phyloP scores from a whole-genome alignment of 2,797 vertebrate genomes.

The Enoplosus armatus region DNA sequence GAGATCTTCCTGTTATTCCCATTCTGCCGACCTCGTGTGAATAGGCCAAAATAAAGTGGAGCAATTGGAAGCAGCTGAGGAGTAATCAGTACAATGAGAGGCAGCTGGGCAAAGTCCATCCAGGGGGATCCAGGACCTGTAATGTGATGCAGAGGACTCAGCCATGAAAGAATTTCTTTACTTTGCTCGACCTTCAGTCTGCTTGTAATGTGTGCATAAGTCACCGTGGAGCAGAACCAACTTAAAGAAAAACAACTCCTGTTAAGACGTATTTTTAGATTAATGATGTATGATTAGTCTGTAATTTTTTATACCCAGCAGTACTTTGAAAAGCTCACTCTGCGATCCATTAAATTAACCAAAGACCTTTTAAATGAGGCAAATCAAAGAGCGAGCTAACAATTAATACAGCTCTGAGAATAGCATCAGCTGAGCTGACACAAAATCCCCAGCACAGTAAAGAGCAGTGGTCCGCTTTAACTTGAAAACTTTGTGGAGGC shows the following conservation, averaged over 20 bases:
- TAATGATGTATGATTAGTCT: conserved; percentile 71
- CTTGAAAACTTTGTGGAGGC: conserved; percentile 60
- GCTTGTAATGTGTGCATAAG: conserved; percentile 7
- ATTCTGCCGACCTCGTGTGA: neutral
- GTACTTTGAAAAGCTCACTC: conserved; percentile 79
- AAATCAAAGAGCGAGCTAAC: conserved; percentile 75
- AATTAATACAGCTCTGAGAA: conserved; percentile 82
- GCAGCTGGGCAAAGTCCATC: conserved; percentile 20
- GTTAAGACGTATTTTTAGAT: conserved; percentile 72
- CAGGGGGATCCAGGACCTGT: conserved; percentile 13
- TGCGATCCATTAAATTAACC: conserved; percentile 83
- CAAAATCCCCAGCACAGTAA: conserved; percentile 58
- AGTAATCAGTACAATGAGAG: conserved; percentile 25
- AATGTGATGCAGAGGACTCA: conserved; percentile 21
- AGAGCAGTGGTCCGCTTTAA: conserved; percentile 58
- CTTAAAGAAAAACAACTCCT: conserved; percentile 49
- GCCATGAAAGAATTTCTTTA: conserved; percentile 23
- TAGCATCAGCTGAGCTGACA: conserved; percentile 73
- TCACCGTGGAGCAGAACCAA: conserved; percentile 30
- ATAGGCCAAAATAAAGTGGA: conserved; percentile 12
- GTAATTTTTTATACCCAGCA: conserved; percentile 61
- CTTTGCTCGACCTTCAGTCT: conserved; percentile 34
- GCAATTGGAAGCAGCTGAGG: conserved; percentile 24
- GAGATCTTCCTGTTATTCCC: neutral
- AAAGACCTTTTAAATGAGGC: conserved; percentile 83